A percentile compares a stretch with the other conserved stretches of the same genome.
Conservation (phyloP, 2,113 vertebrate genomes). For the Chaetorhynchus papuensis region DNA sequence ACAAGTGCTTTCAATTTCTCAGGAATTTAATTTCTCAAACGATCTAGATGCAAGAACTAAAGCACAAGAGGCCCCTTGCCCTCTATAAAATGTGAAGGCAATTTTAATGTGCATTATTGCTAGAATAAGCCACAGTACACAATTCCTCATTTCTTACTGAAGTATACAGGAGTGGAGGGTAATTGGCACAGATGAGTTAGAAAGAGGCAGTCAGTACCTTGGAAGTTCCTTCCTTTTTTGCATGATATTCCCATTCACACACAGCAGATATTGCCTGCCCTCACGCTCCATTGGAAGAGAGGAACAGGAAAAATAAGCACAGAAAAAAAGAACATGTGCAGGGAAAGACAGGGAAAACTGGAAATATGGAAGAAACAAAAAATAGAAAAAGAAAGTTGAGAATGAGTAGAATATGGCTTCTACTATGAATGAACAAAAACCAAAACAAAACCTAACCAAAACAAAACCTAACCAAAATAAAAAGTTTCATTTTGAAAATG, state of each 20-base stretch:
- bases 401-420: neutral
- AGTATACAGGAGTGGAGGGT: neutral
- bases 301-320: neutral
- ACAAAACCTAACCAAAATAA: neutral
- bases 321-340: neutral
- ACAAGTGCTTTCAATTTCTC: neutral
- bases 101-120: neutral
- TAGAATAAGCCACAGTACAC: neutral
- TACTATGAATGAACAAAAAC: neutral
- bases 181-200: neutral
- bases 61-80: neutral
- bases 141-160: neutral
- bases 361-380: neutral
- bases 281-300: neutral
- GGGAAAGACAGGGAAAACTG: neutral
- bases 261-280: neutral
- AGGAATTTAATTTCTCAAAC: neutral
- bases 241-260: neutral
- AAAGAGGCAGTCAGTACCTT: neutral
- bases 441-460: neutral
- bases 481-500: neutral
- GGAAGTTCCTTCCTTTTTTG: neutral
- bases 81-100: neutral
- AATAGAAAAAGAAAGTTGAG: neutral
- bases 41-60: neutral